Evolutionary conservation across 2,888 invertebrate species (phyloP).

Genomic region (Spisula subtruncata): DNA sequence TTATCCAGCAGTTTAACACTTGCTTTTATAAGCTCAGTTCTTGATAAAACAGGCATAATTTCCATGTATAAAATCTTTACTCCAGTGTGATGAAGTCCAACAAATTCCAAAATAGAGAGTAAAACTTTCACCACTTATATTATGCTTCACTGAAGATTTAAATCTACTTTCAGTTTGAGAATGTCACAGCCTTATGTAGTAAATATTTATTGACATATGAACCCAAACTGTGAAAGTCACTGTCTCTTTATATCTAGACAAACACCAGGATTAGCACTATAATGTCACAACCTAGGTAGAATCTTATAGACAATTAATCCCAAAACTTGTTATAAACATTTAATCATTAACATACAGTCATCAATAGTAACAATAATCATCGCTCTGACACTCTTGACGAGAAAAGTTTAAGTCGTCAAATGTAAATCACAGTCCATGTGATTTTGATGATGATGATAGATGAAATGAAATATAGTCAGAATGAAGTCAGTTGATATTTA

Average conservation of each 20-base stretch:
- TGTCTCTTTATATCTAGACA: slow-evolving; percentile 5
- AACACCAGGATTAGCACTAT: not conserved
- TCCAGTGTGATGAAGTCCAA: too few relatives aligned
- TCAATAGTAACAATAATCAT: too few relatives aligned
- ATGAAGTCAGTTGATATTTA: slow-evolving; percentile 32
- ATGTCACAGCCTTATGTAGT: not conserved
- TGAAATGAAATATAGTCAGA: too few relatives aligned
- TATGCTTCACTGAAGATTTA: not conserved
- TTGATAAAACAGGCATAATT: slow-evolving; percentile 63
- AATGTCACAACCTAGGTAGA: not conserved
- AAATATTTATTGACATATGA: slow-evolving; percentile 4
- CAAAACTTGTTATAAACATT: not conserved
- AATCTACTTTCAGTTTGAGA: not conserved
- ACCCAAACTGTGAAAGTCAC: slow-evolving; percentile 11
- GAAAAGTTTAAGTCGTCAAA: not conserved
- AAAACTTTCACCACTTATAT: not conserved
- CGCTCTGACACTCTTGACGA: not conserved
- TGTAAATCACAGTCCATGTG: not conserved
- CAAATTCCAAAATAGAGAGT: not conserved
- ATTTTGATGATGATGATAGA: not conserved
- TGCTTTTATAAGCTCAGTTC: slow-evolving; percentile 65
- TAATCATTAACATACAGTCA: not conserved
- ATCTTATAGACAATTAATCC: not conserved
- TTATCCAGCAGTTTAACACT: slow-evolving; percentile 68
- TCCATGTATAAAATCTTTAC: slow-evolving; percentile 30